Percentiles rank a stretch among this genome's conserved stretches.
Conservation (phyloP, 2,113 vertebrate genomes). For the Toxotes chatareus region DNA sequence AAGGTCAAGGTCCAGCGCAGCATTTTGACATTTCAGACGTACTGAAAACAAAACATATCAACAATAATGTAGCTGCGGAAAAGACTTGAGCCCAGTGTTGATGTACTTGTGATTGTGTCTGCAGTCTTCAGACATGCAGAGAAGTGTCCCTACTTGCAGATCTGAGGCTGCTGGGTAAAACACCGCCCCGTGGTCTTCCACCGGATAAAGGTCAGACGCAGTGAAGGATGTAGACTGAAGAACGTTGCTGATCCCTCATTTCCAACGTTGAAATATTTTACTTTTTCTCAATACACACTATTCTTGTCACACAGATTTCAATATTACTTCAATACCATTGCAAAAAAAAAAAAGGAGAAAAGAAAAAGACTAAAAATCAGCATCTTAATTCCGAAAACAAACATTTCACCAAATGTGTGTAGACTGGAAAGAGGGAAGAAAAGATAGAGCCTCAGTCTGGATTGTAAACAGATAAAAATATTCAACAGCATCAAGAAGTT, state of each 20-base stretch:
- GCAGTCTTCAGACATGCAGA: slow-evolving; percentile 16
- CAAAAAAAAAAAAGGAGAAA: slow-evolving; percentile 8
- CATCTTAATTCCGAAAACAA: slow-evolving; percentile 39
- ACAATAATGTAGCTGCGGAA: neutral
- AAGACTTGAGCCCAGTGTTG: slow-evolving; percentile 24
- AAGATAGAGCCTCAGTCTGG: slow-evolving; percentile 41
- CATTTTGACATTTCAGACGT: slow-evolving; percentile 17
- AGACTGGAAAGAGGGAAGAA: slow-evolving; percentile 38
- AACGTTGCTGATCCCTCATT: neutral
- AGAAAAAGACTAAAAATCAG: slow-evolving; percentile 34
- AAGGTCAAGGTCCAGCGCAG: neutral
- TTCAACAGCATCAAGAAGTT: slow-evolving; percentile 33
- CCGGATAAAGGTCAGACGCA: slow-evolving; percentile 36
- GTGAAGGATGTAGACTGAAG: slow-evolving; percentile 14
- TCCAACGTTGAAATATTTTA: slow-evolving; percentile 21
- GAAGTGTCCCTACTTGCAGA: slow-evolving; percentile 23
- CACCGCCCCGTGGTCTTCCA: neutral
- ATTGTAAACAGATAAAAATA: slow-evolving; percentile 47
- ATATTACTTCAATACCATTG: slow-evolving; percentile 35
- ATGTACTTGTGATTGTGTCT: slow-evolving; percentile 19
- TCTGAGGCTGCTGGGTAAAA: slow-evolving; percentile 23
- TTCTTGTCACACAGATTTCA: slow-evolving; percentile 22
- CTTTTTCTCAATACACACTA: slow-evolving; percentile 8
- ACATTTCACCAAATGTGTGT: slow-evolving; percentile 35
- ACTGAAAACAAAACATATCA: slow-evolving; percentile 11